Evolutionary conservation across 2,113 vertebrate genomes (phyloP), one percentile per base, ranked within the genome.

Genomic region (Cheirogaleus medius): DNA sequence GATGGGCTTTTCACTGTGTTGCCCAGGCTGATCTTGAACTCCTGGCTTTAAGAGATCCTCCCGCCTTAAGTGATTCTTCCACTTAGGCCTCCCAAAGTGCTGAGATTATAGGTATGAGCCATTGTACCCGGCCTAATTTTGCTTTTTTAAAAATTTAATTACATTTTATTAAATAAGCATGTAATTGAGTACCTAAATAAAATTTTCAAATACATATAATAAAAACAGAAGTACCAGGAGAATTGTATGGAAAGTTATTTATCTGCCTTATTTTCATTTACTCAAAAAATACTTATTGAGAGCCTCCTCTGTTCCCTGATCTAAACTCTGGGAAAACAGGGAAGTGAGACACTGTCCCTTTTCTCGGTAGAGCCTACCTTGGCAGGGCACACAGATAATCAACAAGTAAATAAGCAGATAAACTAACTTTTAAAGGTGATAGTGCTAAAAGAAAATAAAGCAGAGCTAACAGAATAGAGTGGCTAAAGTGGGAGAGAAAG

Each of bases 201-300:
- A 74, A 49, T 44, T 54, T 78, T 96, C 73, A 87, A 64, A 42
- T 84, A 93, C 89, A 89, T 60, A 68, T 14, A 96, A 47, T 92
- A 39, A 92, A 92, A 92, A 60, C 66, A 39, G 25, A 74, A 17
- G 44, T 47, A 58, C 20, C 49, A 32, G 11, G 44, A 85, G 18
- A 78, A 42, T 69, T 78, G 29, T 9, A 83, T 71, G 52, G n/a
- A 71, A 84, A 80, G 23, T 27, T 69, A 14, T 74, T 63, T 64
- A 76, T 32, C 20, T 86, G 49, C 15, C 21, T 64, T 64, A 52
- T 63, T 80, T 63, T 87, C 21, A 54, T 37, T n/a, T 87, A 52
- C 63, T 91, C 27, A 91, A 42, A 74, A 95, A 63, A 15, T 78
- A 12, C 23, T 69, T 42, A 42, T 18, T 37, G 60, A 88, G n/a